Evolutionary conservation across 2,113 vertebrate genomes (phyloP).

Genomic region (Pituophis catenifer): DNA sequence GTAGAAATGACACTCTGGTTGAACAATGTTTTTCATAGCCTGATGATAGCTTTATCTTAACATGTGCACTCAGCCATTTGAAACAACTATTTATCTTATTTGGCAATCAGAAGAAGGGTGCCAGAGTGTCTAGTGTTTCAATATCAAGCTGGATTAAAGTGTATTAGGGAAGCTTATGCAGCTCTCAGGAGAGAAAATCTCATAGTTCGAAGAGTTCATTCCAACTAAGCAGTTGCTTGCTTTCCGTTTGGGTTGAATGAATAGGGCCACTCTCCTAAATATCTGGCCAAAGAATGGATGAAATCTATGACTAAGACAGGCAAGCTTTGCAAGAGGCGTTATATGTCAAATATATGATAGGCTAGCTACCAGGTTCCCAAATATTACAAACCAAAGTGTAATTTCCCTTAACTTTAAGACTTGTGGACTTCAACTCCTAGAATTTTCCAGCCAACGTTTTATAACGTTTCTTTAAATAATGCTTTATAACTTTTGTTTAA

Average conservation of each 20-base stretch:
- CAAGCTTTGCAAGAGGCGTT: not conserved
- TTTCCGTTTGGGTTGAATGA: conserved; percentile 43
- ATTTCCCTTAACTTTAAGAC: not conserved
- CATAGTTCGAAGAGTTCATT: conserved; percentile 45
- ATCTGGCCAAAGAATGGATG: not conserved
- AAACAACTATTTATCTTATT: conserved; percentile 39
- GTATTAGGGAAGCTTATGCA: conserved; percentile 61
- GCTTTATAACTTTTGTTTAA: no score
- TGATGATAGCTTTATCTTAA: not conserved
- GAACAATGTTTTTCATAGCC: not conserved
- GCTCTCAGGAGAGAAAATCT: conserved; percentile 50
- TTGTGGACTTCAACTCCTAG: not conserved
- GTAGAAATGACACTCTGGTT: not conserved
- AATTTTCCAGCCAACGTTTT: not conserved
- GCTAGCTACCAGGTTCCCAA: not conserved
- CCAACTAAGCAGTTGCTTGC: conserved; percentile 41
- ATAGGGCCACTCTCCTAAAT: conserved; percentile 15
- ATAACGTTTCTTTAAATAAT: no score
- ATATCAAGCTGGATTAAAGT: conserved; percentile 64
- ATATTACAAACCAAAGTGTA: not conserved
- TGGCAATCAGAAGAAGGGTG: conserved; percentile 51
- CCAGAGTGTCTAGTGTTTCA: conserved; percentile 58
- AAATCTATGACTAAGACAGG: not conserved
- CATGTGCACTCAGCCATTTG: conserved; percentile 25
- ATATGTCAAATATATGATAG: not conserved